Evolutionary conservation across 2,888 invertebrate species (phyloP), one percentile per base, ranked within the genome.

Genomic region (Disparrhopalites patrizii): DNA sequence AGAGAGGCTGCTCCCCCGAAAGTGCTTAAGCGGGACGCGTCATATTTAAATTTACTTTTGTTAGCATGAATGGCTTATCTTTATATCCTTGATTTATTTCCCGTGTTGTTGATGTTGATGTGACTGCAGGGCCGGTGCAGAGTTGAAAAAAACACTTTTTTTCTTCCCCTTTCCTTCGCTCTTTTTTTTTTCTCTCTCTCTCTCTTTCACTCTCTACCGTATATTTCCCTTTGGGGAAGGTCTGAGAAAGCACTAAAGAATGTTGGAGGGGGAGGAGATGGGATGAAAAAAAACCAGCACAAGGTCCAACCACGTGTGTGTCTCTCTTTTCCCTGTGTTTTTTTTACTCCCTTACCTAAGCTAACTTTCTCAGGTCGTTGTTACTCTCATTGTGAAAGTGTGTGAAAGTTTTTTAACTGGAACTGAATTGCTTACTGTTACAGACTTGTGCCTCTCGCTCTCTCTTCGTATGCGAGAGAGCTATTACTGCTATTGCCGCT

Each of bases 321-420:
- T 36, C 36, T 36, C 36, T 36, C 36, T 36, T 13, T 36, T 13
- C 36, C 36, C n/a, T n/a, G n/a, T n/a, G n/a, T n/a, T 36, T 8
- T 8, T 13, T 13, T 20, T 3, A 43, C 20, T 18, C 15, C 13
- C 33, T 28, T 33, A 55, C 54, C 30, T 31, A 15, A 20, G 54
- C 30, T n/a, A 55, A 55, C 30, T 15, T 52, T 25, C 28, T 23
- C 33, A 23, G 30, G n/a, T 43, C 56, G 23, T 20, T 30, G 33
- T 20, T n/a, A 55, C 7, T 58, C 28, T 40, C 58, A 58, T 58
- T 56, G 58, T 43, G 58, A 58, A 58, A 58, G 58, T 58, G 58
- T n/a, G n/a, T 38, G 47, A 58, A 58, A 58, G 58, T 58, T 58
- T 58, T n/a, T 58, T 58, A 58, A 58, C 58, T 43, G 43, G 43